Percentiles rank a stretch among this genome's conserved stretches.
phyloP scores from a whole-genome alignment of 2,797 vertebrate species.

The Onychomys torridus region DNA sequence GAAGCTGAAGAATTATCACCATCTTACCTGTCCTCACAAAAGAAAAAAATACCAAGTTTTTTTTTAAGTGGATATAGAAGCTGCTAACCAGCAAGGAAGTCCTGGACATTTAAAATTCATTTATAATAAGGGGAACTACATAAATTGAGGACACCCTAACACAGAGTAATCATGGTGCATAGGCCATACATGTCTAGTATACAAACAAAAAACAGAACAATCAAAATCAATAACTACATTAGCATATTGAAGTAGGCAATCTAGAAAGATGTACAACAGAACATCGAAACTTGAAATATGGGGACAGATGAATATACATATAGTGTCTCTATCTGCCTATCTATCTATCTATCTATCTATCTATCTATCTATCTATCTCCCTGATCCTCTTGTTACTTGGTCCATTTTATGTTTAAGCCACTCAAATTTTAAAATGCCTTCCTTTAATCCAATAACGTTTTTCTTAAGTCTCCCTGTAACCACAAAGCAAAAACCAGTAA shows the following conservation, averaged over 20 bases:
- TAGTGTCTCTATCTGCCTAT: not conserved
- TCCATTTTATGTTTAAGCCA: not conserved
- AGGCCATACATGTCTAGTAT: not conserved
- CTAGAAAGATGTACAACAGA: not conserved
- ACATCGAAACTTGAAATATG: not conserved
- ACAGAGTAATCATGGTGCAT: not conserved
- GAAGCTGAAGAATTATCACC: not conserved
- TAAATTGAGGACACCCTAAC: not conserved
- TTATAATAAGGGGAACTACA: not conserved
- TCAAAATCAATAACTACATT: not conserved
- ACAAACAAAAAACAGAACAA: not conserved
- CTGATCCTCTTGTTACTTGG: not conserved
- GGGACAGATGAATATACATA: not conserved
- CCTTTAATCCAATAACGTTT: not conserved
- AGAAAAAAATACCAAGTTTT: not conserved
- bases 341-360: too few relatives aligned
- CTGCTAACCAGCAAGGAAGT: not conserved
- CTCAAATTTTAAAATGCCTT: not conserved
- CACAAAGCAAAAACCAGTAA: not conserved
- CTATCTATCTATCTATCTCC: not conserved
- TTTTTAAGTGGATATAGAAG: not conserved
- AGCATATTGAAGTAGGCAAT: not conserved
- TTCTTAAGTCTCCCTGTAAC: not conserved
- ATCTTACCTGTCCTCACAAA: not conserved
- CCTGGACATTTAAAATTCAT: not conserved